Evolutionary conservation across 2,797 vertebrate genomes (phyloP), one percentile per base, ranked within the genome.

Genomic region (Leontocebus nigricollis): DNA sequence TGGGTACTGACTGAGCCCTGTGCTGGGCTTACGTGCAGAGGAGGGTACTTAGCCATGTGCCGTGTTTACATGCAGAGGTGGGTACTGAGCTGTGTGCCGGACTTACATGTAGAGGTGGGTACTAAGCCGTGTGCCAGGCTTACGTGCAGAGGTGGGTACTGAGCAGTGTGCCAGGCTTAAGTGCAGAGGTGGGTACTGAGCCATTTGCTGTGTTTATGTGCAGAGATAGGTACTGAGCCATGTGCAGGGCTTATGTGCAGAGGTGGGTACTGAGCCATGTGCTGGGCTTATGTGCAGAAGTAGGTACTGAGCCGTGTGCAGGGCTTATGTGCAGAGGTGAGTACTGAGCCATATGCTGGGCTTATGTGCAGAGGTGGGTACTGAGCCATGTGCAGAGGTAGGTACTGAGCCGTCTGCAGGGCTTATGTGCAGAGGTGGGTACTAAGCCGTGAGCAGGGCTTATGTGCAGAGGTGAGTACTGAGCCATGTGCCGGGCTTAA

Each of bases 391-490:
- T 55, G 55, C 55, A 19, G 20, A 55, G 22, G 20, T 20, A 8
- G 20, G 52, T 9, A 9, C 7, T 9, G 8, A 55, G 22, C 55
- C 0, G 0, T 55, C 22, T 24, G 55, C 55, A 0, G 22, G 22
- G 8, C 22, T 24, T 57, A 10, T 24, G 1, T 57, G 22, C 22
- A 10, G 55, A 57, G 55, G 2, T 24, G 55, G 8, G 55, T 57
- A 24, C 22, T 57, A 22, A 57, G 55, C 39, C 39, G 3, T 39
- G 39, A 3, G 39, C 39, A 3, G 44, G 48, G 33, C 7, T 14
- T 39, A 2, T 59, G 5, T 87, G 76, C 75, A 64, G 98, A 98
- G 95, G 95, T 70, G 8, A 97, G 98, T 97, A 64, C 95, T 95
- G 95, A 97, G 95, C 57, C 96, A 81, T 93, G 96, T 76, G 91